These are phyloP conservation scores for Lepidothrix coronata DNA, from an alignment of 2,113 vertebrate genomes.

Conservation along the genomic window DNA sequence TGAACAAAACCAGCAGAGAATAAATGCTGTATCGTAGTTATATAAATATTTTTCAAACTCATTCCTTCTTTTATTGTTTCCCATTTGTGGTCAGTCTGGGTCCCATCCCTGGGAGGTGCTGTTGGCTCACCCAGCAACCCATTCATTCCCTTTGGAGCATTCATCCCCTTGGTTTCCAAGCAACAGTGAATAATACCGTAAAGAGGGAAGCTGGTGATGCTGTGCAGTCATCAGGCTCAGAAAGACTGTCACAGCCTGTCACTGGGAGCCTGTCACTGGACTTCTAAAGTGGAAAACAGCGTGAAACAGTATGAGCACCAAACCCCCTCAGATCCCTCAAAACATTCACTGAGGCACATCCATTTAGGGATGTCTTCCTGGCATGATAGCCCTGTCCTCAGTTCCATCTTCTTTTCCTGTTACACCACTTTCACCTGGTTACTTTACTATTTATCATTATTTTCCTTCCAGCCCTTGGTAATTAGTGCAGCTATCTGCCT, in stretches of 20 bases:
- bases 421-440: neutral
- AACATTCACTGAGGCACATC: neutral
- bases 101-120: slow-evolving; percentile 58
- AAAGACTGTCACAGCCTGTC: neutral
- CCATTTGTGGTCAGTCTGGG: neutral
- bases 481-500: neutral
- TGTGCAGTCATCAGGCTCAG: slow-evolving; percentile 5
- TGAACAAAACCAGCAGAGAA: neutral
- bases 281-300: neutral
- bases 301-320: neutral
- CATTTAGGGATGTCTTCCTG: neutral
- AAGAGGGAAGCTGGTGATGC: neutral
- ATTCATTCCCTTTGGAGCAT: neutral
- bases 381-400: neutral
- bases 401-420: neutral
- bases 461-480: neutral
- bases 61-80: neutral
- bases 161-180: slow-evolving; percentile 32
- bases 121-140: neutral
- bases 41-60: neutral
- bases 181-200: slow-evolving; percentile 1
- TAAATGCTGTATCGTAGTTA: neutral
- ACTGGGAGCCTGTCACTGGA: neutral
- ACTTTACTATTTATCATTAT: neutral
- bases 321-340: neutral